Conservation (phyloP, 2,113 vertebrate species). For the Onychostoma macrolepis region DNA sequence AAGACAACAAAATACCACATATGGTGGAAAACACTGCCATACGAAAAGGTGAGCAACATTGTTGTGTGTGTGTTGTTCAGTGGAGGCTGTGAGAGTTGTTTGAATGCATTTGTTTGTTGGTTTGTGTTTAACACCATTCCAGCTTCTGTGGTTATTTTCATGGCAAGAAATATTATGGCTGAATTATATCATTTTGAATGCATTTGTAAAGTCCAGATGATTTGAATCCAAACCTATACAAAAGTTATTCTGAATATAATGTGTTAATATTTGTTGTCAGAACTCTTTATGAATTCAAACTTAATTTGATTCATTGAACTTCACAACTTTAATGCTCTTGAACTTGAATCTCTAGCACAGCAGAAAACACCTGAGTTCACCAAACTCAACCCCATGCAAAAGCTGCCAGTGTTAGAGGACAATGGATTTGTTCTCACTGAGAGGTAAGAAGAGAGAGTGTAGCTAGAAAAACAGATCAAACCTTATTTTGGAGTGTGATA, state of each 20-base stretch:
- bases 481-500: not conserved
- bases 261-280: not conserved
- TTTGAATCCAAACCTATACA: not conserved
- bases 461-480: not conserved
- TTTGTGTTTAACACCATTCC: too few relatives aligned
- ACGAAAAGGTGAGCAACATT: slow-evolving; percentile 66
- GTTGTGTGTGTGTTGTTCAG: not conserved
- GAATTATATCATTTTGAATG: not conserved
- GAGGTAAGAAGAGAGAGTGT: slow-evolving; percentile 62
- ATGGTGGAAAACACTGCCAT: slow-evolving; percentile 67
- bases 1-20: slow-evolving; percentile 68
- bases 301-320: not conserved
- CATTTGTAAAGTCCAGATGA: not conserved
- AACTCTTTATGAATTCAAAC: not conserved
- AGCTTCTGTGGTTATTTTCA: too few relatives aligned
- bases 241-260: not conserved
- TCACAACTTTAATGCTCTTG: not conserved
- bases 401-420: slow-evolving; percentile 76
- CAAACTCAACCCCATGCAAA: slow-evolving; percentile 75
- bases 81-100: not conserved
- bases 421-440: slow-evolving; percentile 74
- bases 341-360: slow-evolving; percentile 64
- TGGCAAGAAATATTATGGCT: too few relatives aligned
- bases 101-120: not conserved
- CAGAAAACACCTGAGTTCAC: slow-evolving; percentile 69